Evolutionary conservation across 1,140 invertebrate genomes (phyloP), one percentile per base, ranked within the genome.

Genomic region (Alviniconcha marisindica): DNA sequence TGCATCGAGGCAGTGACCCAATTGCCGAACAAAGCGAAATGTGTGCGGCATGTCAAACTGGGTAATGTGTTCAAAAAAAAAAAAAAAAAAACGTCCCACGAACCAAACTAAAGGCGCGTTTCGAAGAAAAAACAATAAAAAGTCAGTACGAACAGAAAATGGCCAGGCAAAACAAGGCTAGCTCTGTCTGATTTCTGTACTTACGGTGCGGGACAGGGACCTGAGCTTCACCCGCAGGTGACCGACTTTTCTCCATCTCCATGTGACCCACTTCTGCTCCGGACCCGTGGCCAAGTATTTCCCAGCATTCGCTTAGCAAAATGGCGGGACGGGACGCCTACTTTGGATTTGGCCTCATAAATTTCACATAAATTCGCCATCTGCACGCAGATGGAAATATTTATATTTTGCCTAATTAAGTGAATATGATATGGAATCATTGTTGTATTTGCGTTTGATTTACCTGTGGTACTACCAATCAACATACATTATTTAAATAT

Each of bases 221-320:
- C 78, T 69, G 76, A 31, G 82, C 44, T 83, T 83, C 84, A 56
- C 84, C 78, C 84, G 81, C 80, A 73, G 84, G 82, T 85, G 84
- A 85, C 84, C 84, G 84, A 85, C 84, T 85, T 85, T 85, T 42
- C 66, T 81, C 84, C 84, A 85, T 83, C 84, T 74, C 82, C 81
- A 51, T 74, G 79, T 85, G 84, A 85, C 84, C 84, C 84, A 85
- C 84, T 85, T 85, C 77, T 83, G 24, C 76, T 63, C 77, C 76
- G 54, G 84, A 85, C 80, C 84, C 81, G 84, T 83, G 77, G 77
- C 81, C 51, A 73, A 66, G 66, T 81, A 54, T 81, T 77, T 85
- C 84, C 82, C 84, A 60, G 56, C 81, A 81, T 85, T 83, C 84
- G 77, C 48, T 33, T 48, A 54, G 54, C 77, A 85, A 83, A 44